Evolutionary conservation across 2,113 vertebrate species (phyloP).

Genomic region (Tragelaphus buxtoni): DNA sequence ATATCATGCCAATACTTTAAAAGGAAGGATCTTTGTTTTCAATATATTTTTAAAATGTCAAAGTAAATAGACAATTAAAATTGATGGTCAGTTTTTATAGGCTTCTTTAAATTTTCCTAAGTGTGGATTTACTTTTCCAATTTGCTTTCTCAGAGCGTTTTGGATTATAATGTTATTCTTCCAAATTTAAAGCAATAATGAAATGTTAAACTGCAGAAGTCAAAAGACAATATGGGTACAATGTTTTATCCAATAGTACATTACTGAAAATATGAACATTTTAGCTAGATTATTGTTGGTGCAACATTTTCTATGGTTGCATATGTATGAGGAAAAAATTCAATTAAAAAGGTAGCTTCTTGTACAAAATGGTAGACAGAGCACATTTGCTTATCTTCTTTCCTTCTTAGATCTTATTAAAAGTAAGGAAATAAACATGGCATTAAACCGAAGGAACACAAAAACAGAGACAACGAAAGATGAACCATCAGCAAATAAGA

Average conservation of each 20-base stretch:
- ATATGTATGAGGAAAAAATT: too few relatives aligned
- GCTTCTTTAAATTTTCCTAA: constrained; percentile 25
- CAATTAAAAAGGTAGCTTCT: not conserved
- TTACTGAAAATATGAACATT: not conserved
- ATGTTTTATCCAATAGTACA: not conserved
- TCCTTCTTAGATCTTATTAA: not conserved
- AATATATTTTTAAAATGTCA: not conserved
- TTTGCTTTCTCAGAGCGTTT: constrained; percentile 3
- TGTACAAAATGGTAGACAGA: not conserved
- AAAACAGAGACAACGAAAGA: not conserved
- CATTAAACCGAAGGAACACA: not conserved
- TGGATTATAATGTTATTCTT: not conserved
- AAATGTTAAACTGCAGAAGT: not conserved
- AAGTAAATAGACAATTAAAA: not conserved
- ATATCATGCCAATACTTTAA: not conserved
- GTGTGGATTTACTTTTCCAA: not conserved
- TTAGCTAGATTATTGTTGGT: not conserved
- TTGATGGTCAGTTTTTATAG: not conserved
- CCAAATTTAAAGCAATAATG: constrained; percentile 26
- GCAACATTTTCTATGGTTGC: not conserved
- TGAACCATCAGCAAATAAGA: not conserved
- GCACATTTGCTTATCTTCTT: not conserved
- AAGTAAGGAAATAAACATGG: not conserved
- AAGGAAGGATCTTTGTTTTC: constrained; percentile 18
- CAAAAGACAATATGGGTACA: not conserved